A percentile compares a stretch with the other conserved stretches of the same genome.
Conservation (phyloP, 2,888 invertebrate species). For the Bellardia bayeri region DNA sequence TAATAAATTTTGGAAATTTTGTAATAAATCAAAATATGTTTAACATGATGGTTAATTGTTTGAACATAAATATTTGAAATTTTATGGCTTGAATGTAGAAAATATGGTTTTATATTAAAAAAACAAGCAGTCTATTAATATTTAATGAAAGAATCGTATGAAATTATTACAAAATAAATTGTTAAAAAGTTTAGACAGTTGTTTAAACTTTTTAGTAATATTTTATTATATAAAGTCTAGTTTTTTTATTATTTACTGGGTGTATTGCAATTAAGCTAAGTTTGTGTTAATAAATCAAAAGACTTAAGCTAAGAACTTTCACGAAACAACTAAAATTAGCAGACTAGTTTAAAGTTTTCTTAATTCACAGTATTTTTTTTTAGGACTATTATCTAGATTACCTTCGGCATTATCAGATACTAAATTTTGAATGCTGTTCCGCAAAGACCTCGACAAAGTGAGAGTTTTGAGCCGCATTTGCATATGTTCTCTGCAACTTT, state of each 20-base stretch:
- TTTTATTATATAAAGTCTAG: neutral
- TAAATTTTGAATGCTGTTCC: too few relatives aligned
- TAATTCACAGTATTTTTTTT: too few relatives aligned
- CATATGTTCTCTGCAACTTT: too few relatives aligned
- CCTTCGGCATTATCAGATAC: too few relatives aligned
- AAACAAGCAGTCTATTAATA: neutral
- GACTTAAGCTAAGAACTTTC: constrained; percentile 58
- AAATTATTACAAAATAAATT: neutral
- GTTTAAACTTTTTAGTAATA: constrained; percentile 17
- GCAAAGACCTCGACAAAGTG: too few relatives aligned
- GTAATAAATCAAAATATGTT: neutral
- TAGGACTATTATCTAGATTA: too few relatives aligned
- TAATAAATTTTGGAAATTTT: neutral
- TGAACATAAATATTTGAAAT: neutral
- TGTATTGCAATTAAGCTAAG: constrained; percentile 9
- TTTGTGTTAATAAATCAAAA: constrained; percentile 47
- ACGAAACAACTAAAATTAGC: too few relatives aligned
- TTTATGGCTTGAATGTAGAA: neutral
- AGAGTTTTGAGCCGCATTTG: too few relatives aligned
- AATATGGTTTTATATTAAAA: neutral
- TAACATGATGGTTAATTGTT: neutral
- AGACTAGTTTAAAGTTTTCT: too few relatives aligned
- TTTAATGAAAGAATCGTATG: neutral
- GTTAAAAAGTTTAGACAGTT: neutral
- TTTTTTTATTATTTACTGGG: neutral